A percentile compares a stretch with the other conserved stretches of the same genome.
These are phyloP conservation scores for Cataglyphis livida DNA, from an alignment of 2,888 invertebrate species.

Conservation along the genomic window DNA sequence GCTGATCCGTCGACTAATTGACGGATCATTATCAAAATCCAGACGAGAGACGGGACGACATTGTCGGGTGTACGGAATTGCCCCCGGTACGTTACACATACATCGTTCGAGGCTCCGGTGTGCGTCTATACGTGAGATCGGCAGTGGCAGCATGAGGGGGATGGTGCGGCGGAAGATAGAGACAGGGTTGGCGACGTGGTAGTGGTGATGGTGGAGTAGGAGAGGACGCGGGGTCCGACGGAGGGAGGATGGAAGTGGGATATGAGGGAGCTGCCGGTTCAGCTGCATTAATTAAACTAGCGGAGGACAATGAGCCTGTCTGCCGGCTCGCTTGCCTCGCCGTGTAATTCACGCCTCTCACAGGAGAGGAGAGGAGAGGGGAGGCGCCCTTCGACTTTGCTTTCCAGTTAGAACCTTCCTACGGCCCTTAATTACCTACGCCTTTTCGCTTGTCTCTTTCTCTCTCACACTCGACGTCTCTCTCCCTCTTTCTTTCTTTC, in stretches of 20 bases:
- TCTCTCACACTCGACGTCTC: slow-evolving; percentile 55
- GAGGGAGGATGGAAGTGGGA: slow-evolving; percentile 54
- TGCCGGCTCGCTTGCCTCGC: slow-evolving; percentile 77
- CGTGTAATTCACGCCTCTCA: slow-evolving; percentile 81
- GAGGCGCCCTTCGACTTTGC: slow-evolving; percentile 78
- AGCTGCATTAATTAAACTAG: slow-evolving; percentile 85
- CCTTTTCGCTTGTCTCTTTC: slow-evolving; percentile 56
- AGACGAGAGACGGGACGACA: slow-evolving; percentile 30
- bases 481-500: slow-evolving; percentile 55
- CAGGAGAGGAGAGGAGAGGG: slow-evolving; percentile 56
- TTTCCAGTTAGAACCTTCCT: slow-evolving; percentile 80
- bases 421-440: slow-evolving; percentile 72
- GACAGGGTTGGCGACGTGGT: slow-evolving; percentile 37
- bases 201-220: slow-evolving; percentile 20
- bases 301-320: slow-evolving; percentile 84
- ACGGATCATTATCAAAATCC: slow-evolving; percentile 66
- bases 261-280: slow-evolving; percentile 73
- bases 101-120: slow-evolving; percentile 57
- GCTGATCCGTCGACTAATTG: slow-evolving; percentile 63
- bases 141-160: slow-evolving; percentile 29
- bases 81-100: slow-evolving; percentile 47
- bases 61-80: slow-evolving; percentile 47
- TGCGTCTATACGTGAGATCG: slow-evolving; percentile 43
- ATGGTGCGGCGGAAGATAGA: slow-evolving; percentile 41
- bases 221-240: slow-evolving; percentile 18